A percentile compares a stretch with the other conserved stretches of the same genome.
phyloP scores from a whole-genome alignment of 2,113 vertebrate genomes.

The Nettapus auritus region DNA sequence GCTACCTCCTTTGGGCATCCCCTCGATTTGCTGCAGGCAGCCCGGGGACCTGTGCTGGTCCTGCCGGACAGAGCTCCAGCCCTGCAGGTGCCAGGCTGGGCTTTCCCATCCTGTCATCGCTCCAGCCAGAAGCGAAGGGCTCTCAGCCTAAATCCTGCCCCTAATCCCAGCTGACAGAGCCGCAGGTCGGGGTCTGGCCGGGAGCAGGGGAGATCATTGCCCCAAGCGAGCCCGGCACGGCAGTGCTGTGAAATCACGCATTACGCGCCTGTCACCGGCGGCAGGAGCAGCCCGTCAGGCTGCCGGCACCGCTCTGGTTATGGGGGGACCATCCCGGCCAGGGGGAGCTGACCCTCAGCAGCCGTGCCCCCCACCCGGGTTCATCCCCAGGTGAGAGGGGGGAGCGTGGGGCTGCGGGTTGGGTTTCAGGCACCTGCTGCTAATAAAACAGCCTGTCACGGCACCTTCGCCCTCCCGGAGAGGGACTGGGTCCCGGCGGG shows the following conservation, averaged over 20 bases:
- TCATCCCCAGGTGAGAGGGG: conserved; percentile 78
- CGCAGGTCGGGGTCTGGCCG: not conserved
- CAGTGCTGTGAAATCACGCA: conserved; percentile 58
- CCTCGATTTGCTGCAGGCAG: not conserved
- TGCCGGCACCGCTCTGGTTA: not conserved
- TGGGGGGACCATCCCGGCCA: not conserved
- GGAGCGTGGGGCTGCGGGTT: conserved; percentile 39
- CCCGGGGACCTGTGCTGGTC: not conserved
- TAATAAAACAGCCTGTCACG: conserved; percentile 81
- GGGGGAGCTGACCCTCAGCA: conserved; percentile 60
- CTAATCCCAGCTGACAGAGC: conserved; percentile 37
- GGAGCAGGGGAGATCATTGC: not conserved
- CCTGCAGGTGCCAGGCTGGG: not conserved
- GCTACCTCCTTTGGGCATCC: not conserved
- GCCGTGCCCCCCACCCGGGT: conserved; percentile 38
- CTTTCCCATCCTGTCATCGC: not conserved
- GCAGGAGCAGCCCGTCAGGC: not conserved
- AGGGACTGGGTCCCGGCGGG: not conserved
- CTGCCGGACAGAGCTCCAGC: not conserved
- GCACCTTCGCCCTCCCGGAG: not conserved
- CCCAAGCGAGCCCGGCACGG: not conserved
- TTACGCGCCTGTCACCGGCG: conserved; percentile 2
- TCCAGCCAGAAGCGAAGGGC: not conserved
- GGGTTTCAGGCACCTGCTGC: conserved; percentile 76
- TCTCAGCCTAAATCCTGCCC: conserved; percentile 3